These are phyloP conservation scores for Morone saxatilis DNA, from an alignment of 2,113 vertebrate species.

Conservation along the genomic window DNA sequence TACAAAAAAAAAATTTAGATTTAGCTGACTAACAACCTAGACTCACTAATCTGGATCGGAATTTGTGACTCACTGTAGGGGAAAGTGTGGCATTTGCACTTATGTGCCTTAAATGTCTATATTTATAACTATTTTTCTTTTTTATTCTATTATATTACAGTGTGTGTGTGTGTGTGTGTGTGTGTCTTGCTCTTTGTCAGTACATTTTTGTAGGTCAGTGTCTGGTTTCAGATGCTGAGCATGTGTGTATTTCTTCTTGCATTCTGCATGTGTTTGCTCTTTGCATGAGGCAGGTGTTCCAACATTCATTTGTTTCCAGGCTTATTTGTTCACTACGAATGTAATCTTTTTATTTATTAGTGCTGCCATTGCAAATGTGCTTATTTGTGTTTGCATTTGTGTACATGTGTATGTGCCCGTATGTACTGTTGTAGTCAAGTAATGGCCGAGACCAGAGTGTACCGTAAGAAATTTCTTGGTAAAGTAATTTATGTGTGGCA, in stretches of 20 bases:
- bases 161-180: background rate
- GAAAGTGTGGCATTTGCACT: too few relatives aligned
- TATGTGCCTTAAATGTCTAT: too few relatives aligned
- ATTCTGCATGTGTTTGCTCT: constrained; percentile 5
- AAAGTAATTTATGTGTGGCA: too few relatives aligned
- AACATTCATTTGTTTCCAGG: constrained; percentile 28
- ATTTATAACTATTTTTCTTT: background rate
- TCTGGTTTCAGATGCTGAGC: constrained; percentile 3
- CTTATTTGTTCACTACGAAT: constrained; percentile 38
- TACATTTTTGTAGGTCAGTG: constrained; percentile 20
- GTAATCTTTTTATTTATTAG: constrained; percentile 45
- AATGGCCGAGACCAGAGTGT: too few relatives aligned
- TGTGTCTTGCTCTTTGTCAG: background rate
- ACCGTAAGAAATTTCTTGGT: too few relatives aligned
- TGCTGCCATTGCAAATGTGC: constrained; percentile 15
- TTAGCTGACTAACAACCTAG: background rate
- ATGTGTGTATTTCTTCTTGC: background rate
- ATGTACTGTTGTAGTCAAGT: too few relatives aligned
- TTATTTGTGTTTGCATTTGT: background rate
- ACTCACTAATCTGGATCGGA: background rate
- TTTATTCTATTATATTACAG: background rate
- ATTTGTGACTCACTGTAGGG: background rate
- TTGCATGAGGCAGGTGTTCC: constrained; percentile 28
- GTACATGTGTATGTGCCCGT: background rate
- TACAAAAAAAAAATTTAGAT: too few relatives aligned